Evolutionary conservation across 2,113 vertebrate species (phyloP).

Genomic region (Cinclus mexicanus): DNA sequence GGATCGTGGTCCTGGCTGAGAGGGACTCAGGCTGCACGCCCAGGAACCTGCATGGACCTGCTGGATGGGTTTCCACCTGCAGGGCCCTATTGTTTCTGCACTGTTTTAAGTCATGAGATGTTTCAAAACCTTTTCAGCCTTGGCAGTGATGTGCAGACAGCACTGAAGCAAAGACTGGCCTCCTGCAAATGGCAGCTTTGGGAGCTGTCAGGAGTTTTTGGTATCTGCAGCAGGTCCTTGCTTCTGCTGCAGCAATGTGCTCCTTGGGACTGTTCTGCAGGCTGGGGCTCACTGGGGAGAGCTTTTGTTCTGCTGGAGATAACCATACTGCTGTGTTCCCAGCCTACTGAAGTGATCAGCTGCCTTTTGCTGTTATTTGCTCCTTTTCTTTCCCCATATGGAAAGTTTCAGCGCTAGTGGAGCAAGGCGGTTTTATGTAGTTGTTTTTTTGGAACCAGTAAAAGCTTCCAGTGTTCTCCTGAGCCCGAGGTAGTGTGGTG

Average conservation of each 20-base stretch:
- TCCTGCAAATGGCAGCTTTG: neutral
- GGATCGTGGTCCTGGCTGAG: neutral
- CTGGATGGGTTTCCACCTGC: slow-evolving; percentile 66
- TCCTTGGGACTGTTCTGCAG: neutral
- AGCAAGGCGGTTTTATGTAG: neutral
- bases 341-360: neutral
- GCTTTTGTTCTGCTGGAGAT: neutral
- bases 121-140: neutral
- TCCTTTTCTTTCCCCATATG: neutral
- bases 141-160: neutral
- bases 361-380: neutral
- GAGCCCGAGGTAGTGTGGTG: neutral
- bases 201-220: neutral
- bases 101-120: neutral
- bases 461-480: neutral
- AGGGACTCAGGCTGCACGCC: neutral
- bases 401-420: neutral
- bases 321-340: neutral
- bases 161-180: neutral
- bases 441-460: neutral
- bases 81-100: slow-evolving; percentile 8
- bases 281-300: neutral
- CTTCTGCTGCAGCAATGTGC: neutral
- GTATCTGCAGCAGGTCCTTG: neutral
- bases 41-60: slow-evolving; percentile 28